Conservation (phyloP, 2,797 vertebrate species). For the Catamblyrhynchus diadema region DNA sequence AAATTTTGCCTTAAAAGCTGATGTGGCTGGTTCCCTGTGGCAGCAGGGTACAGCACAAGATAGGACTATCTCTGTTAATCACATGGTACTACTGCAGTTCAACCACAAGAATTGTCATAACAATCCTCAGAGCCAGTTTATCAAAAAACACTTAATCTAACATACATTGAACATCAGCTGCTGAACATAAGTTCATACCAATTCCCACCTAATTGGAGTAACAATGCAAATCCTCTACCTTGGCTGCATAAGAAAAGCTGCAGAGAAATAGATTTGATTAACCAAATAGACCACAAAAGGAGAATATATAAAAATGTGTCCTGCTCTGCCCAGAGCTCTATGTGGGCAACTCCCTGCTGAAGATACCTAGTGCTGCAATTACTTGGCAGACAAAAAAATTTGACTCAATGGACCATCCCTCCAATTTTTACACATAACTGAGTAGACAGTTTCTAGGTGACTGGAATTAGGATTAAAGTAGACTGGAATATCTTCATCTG, state of each 20-base stretch:
- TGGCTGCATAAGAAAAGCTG: neutral
- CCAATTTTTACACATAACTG: neutral
- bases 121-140: neutral
- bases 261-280: neutral
- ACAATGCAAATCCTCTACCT: neutral
- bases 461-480: neutral
- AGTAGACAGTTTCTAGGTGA: neutral
- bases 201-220: slow-evolving; percentile 16
- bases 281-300: neutral
- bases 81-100: neutral
- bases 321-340: neutral
- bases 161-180: neutral
- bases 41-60: neutral
- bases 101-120: neutral
- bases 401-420: neutral
- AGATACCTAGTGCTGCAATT: neutral
- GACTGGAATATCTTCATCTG: neutral
- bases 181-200: neutral
- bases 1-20: neutral
- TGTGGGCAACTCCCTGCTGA: neutral
- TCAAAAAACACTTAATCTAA: slow-evolving; percentile 16
- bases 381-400: neutral
- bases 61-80: neutral
- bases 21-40: neutral
- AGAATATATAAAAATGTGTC: neutral